These are phyloP conservation scores for Xenus cinereus DNA, from an alignment of 2,113 vertebrate genomes.

Conservation along the genomic window DNA sequence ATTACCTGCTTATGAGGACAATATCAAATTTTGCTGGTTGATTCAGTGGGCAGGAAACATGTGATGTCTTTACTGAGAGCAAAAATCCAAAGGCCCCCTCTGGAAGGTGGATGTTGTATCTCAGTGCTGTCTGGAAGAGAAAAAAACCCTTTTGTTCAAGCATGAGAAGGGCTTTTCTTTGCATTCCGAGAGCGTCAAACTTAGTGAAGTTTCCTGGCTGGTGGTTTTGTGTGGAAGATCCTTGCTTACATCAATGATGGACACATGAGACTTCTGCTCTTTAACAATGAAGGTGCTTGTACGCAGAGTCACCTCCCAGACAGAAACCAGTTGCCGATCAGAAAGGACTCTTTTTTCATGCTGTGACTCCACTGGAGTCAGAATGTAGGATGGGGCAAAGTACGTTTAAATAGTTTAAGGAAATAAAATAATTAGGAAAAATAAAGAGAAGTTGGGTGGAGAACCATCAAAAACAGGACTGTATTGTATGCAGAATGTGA, in stretches of 20 bases:
- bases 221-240: background rate
- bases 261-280: background rate
- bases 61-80: constrained; percentile 32
- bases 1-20: constrained; percentile 53
- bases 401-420: background rate
- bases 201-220: background rate
- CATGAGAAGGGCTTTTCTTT: background rate
- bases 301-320: background rate
- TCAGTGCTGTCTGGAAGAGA: constrained; percentile 55
- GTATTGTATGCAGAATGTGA: background rate
- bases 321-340: background rate
- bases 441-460: background rate
- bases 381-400: background rate
- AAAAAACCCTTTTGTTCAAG: background rate
- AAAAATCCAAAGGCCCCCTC: constrained; percentile 54
- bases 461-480: background rate
- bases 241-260: background rate
- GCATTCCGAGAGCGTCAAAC: background rate
- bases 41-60: constrained; percentile 20
- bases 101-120: constrained; percentile 61
- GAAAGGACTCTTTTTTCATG: background rate
- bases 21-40: constrained; percentile 50
- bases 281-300: background rate
- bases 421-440: background rate
- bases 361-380: background rate